Evolutionary conservation across 2,113 vertebrate species (phyloP).

Genomic region (Plectropomus leopardus): DNA sequence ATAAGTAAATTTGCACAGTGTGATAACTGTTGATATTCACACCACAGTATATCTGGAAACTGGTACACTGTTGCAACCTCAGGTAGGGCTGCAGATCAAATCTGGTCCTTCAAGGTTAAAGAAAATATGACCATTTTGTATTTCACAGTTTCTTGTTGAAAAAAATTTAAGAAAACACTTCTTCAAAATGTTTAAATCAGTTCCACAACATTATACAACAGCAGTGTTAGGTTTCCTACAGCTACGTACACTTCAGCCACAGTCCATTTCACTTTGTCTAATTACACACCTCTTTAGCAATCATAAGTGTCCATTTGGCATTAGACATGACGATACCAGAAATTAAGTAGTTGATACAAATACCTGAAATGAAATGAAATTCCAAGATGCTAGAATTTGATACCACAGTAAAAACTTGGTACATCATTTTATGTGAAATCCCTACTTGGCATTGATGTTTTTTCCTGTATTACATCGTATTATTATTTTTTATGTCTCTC

Average conservation of each 20-base stretch:
- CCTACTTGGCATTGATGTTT: neutral
- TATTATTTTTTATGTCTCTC: conserved; percentile 8
- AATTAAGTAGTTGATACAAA: no score
- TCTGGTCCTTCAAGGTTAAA: neutral
- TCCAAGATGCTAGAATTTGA: no score
- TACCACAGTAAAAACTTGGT: no score
- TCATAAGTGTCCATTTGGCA: neutral
- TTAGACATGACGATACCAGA: no score
- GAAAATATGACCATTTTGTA: neutral
- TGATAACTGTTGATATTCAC: no score
- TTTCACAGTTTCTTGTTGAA: neutral
- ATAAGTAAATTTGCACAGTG: no score
- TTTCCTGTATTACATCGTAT: neutral
- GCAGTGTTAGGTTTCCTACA: neutral
- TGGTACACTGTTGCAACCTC: no score
- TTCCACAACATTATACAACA: neutral
- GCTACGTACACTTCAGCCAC: neutral
- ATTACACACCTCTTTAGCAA: neutral
- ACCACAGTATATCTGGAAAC: no score
- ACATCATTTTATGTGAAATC: no score
- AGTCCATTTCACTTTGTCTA: neutral
- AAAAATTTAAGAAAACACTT: no score
- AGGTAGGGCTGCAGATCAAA: neutral
- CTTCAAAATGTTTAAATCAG: neutral
- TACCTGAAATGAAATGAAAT: no score